Conservation (phyloP, 2,113 vertebrate genomes). For the Hemicordylus capensis region DNA sequence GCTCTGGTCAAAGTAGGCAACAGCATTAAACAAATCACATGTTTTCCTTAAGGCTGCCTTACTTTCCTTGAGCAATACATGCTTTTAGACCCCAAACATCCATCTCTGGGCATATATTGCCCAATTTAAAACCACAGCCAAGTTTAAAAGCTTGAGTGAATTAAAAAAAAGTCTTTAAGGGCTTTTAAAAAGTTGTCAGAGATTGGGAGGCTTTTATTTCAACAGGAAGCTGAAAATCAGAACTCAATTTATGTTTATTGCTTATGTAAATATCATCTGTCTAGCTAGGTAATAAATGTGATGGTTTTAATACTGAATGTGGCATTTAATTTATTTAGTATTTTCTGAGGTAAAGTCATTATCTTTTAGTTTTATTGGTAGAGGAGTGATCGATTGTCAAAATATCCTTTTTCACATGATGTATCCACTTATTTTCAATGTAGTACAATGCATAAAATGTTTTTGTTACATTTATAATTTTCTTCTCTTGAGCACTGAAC, state of each 20-base stretch:
- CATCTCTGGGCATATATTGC: too few relatives aligned
- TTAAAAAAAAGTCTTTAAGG: too few relatives aligned
- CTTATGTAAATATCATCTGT: neutral
- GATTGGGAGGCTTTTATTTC: too few relatives aligned
- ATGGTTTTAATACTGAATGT: neutral
- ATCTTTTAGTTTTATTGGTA: neutral
- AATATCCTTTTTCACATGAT: neutral
- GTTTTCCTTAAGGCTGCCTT: slow-evolving; percentile 19
- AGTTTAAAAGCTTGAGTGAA: too few relatives aligned
- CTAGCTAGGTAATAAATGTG: neutral
- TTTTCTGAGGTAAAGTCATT: neutral
- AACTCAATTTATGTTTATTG: too few relatives aligned
- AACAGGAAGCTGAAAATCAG: too few relatives aligned
- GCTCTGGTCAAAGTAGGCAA: neutral
- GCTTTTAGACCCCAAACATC: neutral
- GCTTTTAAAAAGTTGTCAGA: too few relatives aligned
- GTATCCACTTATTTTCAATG: neutral
- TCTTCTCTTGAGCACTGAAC: neutral
- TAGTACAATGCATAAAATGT: neutral
- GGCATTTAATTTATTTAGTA: neutral
- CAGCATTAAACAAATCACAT: neutral
- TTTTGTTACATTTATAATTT: neutral
- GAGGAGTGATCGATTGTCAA: neutral
- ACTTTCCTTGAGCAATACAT: slow-evolving; percentile 6
- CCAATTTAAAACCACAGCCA: too few relatives aligned